These are phyloP conservation scores for Muscidifurax raptorellus DNA, from an alignment of 1,140 invertebrate species.

Conservation along the genomic window DNA sequence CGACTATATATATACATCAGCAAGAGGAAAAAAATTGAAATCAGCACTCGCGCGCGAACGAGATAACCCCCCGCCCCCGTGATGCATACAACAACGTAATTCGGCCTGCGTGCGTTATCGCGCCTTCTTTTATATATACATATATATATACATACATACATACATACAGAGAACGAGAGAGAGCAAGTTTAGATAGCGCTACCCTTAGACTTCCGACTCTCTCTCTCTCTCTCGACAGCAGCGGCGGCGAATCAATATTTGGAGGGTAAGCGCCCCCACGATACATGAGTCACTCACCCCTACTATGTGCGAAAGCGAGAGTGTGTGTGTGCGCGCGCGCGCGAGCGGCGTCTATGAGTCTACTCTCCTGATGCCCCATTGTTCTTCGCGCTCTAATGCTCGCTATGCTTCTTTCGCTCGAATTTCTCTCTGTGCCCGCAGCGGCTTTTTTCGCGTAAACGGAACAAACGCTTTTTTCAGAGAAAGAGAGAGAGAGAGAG, in stretches of 20 bases:
- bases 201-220: conserved; percentile 44
- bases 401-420: conserved; percentile 9
- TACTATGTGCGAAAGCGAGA: conserved; percentile 3
- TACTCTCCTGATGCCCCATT: conserved; percentile 19
- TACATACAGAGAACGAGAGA: background rate
- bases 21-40: conserved; percentile 39
- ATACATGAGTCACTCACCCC: conserved; percentile 74
- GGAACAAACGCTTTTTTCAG: too few relatives aligned
- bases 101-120: background rate
- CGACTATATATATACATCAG: too few relatives aligned
- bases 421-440: background rate
- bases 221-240: background rate
- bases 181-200: conserved; percentile 42
- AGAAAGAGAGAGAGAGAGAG: too few relatives aligned
- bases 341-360: background rate
- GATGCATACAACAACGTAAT: background rate
- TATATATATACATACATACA: background rate
- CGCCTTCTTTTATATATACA: background rate
- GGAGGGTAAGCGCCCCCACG: conserved; percentile 67
- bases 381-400: conserved; percentile 42
- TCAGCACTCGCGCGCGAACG: background rate
- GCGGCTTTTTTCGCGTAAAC: background rate
- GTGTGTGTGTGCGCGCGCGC: background rate
- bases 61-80: background rate
- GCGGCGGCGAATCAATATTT: conserved; percentile 69